phyloP scores from a whole-genome alignment of 2,797 vertebrate species.

The Eulemur albifrons region DNA sequence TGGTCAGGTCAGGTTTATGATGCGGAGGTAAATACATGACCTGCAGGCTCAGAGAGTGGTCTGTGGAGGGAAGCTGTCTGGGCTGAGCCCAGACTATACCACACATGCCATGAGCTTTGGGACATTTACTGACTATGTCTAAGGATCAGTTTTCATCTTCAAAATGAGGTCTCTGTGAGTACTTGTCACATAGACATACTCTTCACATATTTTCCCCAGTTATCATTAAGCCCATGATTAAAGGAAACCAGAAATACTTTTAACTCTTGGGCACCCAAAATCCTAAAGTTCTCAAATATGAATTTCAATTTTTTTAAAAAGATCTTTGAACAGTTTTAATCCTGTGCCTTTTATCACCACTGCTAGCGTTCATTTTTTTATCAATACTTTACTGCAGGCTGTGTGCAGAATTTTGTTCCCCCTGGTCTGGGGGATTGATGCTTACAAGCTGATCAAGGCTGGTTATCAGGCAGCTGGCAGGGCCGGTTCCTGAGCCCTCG shows the following conservation, averaged over 20 bases:
- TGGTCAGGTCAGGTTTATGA: neutral
- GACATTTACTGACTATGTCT: neutral
- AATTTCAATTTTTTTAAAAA: neutral
- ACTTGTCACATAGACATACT: neutral
- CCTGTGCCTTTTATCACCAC: neutral
- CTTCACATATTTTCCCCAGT: neutral
- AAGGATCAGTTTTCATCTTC: neutral
- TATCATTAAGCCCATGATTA: neutral
- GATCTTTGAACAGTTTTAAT: neutral
- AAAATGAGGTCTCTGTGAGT: neutral
- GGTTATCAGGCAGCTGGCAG: neutral
- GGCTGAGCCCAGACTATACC: neutral
- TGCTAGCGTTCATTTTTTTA: neutral
- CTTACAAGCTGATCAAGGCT: neutral
- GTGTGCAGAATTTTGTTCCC: neutral
- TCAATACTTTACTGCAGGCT: neutral
- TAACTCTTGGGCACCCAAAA: neutral
- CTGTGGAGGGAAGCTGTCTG: neutral
- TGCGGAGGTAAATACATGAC: fast-evolving
- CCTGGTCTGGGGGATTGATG: neutral
- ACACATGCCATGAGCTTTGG: neutral
- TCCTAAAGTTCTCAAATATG: neutral
- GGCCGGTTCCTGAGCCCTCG: too few species aligned
- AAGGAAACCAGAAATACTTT: neutral
- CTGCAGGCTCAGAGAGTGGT: neutral